A percentile compares a stretch with the other conserved stretches of the same genome.
phyloP scores from a whole-genome alignment of 92 coral and sea anemone species.

The Blastomussa wellsi region DNA sequence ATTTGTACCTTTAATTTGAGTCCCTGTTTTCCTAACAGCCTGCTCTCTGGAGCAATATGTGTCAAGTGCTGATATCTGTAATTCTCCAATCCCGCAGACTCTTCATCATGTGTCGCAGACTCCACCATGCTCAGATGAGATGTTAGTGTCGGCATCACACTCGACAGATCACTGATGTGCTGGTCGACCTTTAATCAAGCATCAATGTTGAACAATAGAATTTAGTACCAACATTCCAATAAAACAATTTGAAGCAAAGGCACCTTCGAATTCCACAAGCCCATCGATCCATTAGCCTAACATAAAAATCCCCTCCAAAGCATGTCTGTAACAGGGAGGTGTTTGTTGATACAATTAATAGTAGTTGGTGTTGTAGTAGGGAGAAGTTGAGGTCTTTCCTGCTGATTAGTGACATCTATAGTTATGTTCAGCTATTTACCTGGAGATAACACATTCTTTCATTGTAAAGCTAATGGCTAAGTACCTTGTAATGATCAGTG shows the following conservation, averaged over 20 bases:
- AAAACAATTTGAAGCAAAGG: too few species aligned
- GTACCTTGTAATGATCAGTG: background rate
- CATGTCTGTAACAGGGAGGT: background rate
- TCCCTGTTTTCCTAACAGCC: slow-evolving; percentile 89
- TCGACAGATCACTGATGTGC: slow-evolving; percentile 71
- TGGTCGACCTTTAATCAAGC: slow-evolving; percentile 61
- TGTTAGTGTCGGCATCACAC: slow-evolving; percentile 80
- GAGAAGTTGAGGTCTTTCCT: too few species aligned
- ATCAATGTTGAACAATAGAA: background rate
- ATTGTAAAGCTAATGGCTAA: background rate
- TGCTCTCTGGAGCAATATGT: slow-evolving; percentile 83
- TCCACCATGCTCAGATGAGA: slow-evolving; percentile 59
- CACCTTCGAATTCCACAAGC: too few species aligned
- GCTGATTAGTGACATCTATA: too few species aligned
- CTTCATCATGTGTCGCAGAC: slow-evolving; percentile 56
- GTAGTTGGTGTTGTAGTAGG: too few species aligned
- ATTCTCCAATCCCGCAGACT: slow-evolving; percentile 63
- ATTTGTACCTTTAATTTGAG: slow-evolving; percentile 79
- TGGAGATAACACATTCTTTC: too few species aligned
- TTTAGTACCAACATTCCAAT: background rate
- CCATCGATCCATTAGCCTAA: too few species aligned
- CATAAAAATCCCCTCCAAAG: too few species aligned
- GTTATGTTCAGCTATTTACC: too few species aligned
- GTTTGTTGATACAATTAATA: background rate
- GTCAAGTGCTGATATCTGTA: slow-evolving; percentile 85